A percentile compares a stretch with the other conserved stretches of the same genome.
These are phyloP conservation scores for Atopsyche davidsoni DNA, from an alignment of 1,140 invertebrate genomes.

Conservation along the genomic window DNA sequence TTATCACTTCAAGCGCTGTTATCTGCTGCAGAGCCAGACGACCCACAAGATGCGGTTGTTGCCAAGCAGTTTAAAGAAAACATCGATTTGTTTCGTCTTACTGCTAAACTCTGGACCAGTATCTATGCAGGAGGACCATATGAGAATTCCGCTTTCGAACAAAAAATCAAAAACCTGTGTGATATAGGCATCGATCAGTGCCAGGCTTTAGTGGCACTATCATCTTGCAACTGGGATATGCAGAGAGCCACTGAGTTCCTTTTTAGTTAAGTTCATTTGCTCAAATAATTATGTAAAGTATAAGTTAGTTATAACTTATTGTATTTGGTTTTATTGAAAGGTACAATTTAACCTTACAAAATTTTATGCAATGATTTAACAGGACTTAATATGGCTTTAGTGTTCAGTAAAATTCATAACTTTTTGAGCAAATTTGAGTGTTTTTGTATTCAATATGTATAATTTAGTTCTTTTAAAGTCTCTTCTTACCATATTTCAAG, in stretches of 20 bases:
- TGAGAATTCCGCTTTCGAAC: constrained; percentile 68
- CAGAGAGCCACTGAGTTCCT: constrained; percentile 81
- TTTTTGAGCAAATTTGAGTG: too few species aligned
- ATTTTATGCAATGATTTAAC: too few species aligned
- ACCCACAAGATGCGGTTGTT: constrained; percentile 96
- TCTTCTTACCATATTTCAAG: too few species aligned
- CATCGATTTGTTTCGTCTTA: constrained; percentile 76
- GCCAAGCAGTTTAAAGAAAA: constrained; percentile 93
- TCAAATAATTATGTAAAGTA: too few species aligned
- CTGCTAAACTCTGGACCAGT: constrained; percentile 92
- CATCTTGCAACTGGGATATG: constrained; percentile 85
- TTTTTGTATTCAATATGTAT: too few species aligned
- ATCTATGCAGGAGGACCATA: constrained; percentile 84
- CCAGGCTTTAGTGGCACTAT: constrained; percentile 74
- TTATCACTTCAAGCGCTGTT: constrained; percentile 88
- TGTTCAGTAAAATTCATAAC: too few species aligned
- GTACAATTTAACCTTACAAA: too few species aligned
- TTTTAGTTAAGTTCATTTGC: too few species aligned
- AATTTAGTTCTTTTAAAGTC: too few species aligned
- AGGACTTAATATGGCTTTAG: too few species aligned
- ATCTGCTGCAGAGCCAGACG: constrained; percentile 90
- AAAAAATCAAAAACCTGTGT: constrained; percentile 72
- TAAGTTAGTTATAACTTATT: too few species aligned
- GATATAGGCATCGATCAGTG: constrained; percentile 88
- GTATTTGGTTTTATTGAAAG: too few species aligned